phyloP scores from a whole-genome alignment of 2,888 invertebrate genomes.

The Odontomyia ornata region DNA sequence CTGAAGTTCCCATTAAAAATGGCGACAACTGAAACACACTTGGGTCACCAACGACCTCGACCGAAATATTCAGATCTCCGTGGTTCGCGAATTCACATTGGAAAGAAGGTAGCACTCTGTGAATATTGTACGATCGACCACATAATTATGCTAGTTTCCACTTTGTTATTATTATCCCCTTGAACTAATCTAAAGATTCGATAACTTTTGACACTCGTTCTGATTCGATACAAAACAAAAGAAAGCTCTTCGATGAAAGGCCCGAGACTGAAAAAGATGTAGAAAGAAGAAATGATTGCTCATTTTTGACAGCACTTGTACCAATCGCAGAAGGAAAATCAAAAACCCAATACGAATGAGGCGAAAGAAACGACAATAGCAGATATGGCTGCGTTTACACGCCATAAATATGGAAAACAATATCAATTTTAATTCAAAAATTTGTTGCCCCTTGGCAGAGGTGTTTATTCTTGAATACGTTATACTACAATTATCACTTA shows the following conservation, averaged over 20 bases:
- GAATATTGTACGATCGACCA: slow-evolving; percentile 17
- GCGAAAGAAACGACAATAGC: too few species aligned
- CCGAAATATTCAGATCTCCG: not conserved
- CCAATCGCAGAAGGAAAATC: too few species aligned
- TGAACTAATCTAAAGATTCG: not conserved
- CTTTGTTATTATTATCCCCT: slow-evolving; percentile 18
- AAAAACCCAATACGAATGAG: too few species aligned
- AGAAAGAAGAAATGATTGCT: not conserved
- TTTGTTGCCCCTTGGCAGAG: too few species aligned
- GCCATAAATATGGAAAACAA: too few species aligned
- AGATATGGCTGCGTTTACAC: too few species aligned
- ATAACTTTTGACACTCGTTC: slow-evolving; percentile 24
- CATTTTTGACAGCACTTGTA: not conserved
- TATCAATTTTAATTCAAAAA: too few species aligned
- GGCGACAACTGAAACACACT: slow-evolving; percentile 26
- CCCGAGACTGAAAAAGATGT: not conserved
- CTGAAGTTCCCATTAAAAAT: slow-evolving; percentile 29
- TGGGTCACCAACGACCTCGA: slow-evolving; percentile 17
- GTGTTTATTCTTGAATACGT: too few species aligned
- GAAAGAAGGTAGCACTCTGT: not conserved
- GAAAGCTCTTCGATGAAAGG: slow-evolving; percentile 1
- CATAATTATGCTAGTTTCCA: slow-evolving; percentile 33
- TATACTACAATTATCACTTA: too few species aligned
- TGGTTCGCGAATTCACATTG: not conserved
- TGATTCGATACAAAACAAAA: slow-evolving; percentile 20